phyloP scores from a whole-genome alignment of 2,113 vertebrate genomes.

The Amphilophus citrinellus region DNA sequence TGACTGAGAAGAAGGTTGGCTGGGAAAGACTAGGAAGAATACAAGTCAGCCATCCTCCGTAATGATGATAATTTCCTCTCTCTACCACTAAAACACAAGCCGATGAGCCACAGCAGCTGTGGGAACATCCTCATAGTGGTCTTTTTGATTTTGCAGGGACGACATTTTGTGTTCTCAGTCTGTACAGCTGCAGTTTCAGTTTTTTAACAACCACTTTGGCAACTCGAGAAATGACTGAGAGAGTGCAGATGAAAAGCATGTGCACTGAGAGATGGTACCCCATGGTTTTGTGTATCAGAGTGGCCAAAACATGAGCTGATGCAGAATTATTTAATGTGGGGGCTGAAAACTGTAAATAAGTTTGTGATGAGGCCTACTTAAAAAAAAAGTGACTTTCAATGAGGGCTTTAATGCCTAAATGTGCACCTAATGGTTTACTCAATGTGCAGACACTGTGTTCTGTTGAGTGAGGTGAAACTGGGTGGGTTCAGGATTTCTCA shows the following conservation, averaged over 20 bases:
- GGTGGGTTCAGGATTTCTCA: conserved; percentile 73
- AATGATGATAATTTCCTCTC: conserved; percentile 63
- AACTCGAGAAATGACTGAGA: conserved; percentile 9
- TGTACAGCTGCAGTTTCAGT: conserved; percentile 53
- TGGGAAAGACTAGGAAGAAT: conserved; percentile 39
- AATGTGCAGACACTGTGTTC: background rate
- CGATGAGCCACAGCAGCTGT: conserved; percentile 67
- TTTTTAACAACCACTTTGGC: conserved; percentile 29
- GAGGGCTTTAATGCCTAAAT: background rate
- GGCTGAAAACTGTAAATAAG: conserved; percentile 26
- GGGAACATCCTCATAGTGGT: conserved; percentile 28
- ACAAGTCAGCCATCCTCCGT: conserved; percentile 40
- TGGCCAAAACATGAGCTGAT: conserved; percentile 33
- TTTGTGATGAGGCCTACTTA: background rate
- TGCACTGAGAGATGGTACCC: background rate
- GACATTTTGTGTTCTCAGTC: conserved; percentile 27
- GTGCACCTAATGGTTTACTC: background rate
- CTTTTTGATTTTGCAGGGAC: conserved; percentile 42
- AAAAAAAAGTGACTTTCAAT: background rate
- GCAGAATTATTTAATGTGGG: conserved; percentile 36
- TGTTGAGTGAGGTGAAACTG: conserved; percentile 15
- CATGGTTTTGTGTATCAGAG: background rate
- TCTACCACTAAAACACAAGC: conserved; percentile 25
- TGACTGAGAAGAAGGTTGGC: conserved; percentile 48
- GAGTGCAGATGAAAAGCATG: conserved; percentile 5